Evolutionary conservation across 2,888 invertebrate species (phyloP), one percentile per base, ranked within the genome.

Genomic region (Mythimna pallens): DNA sequence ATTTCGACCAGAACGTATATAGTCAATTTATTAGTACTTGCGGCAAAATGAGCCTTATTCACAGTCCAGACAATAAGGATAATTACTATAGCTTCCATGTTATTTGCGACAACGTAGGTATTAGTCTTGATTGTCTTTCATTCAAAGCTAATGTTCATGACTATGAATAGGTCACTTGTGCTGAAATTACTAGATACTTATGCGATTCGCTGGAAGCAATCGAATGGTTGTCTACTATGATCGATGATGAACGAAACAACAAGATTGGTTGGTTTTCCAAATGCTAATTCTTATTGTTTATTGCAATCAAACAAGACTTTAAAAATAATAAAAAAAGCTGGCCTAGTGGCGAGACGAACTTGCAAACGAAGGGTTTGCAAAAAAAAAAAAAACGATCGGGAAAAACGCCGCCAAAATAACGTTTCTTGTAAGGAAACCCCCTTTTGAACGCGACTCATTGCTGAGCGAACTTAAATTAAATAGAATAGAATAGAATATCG

Each of bases 51-150:
- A 34, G 36, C 47, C 65, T 68, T 72, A 76, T 65, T 62, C 57
- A 75, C 25, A 59, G 63, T 3, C 30, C 61, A 12, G 43, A 63
- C 57, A 30, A 34, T 36, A 57, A 43, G 17, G 59, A 61, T 76
- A 70, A 78, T 78, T 52, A 57, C 62, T 78, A 14, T 8, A 43
- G 72, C 63, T 2, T 25, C 30, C 12, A 58, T 78, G 22, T 55
- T 71, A 63, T 78, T 63, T 43, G 62, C n/a, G 50, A 68, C 54
- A 40, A 68, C 47, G 59, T 34, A 52, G 14, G 34, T 62, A 62
- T 62, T 75, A 57, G 40, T 57, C 40, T 25, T 57, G 75, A 57
- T 58, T 76, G 52, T 58, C 12, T 78, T 78, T 52, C 57, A 70
- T 78, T 78, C 30, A 70, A n/a, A 3, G 10, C 20, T 50, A 5